phyloP scores from a whole-genome alignment of 2,113 vertebrate genomes.

The Sialia sialis region DNA sequence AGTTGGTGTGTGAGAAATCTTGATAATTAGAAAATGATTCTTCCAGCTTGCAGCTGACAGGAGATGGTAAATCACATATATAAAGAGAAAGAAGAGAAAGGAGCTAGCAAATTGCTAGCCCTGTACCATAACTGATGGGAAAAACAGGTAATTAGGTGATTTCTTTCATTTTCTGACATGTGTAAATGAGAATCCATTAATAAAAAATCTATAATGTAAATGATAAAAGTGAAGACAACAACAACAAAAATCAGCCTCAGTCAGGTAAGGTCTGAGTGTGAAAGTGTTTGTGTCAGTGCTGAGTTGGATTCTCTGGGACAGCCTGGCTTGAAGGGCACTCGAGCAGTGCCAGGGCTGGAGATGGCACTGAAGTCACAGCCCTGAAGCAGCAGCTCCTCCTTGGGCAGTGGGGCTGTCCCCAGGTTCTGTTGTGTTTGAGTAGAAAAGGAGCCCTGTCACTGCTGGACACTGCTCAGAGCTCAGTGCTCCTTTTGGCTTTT shows the following conservation, averaged over 20 bases:
- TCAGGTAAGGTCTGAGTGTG: neutral
- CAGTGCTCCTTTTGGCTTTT: neutral
- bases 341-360: neutral
- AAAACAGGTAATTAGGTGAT: slow-evolving; percentile 65
- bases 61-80: slow-evolving; percentile 17
- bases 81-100: neutral
- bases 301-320: rapidly evolving
- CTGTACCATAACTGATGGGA: slow-evolving; percentile 11
- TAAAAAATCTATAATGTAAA: slow-evolving; percentile 45
- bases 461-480: neutral
- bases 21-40: slow-evolving; percentile 64
- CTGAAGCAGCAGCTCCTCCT: neutral
- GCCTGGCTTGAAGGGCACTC: rapidly evolving
- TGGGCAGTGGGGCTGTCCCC: neutral
- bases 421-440: neutral
- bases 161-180: slow-evolving; percentile 62
- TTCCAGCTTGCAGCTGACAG: slow-evolving; percentile 27
- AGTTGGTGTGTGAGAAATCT: slow-evolving; percentile 23
- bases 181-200: slow-evolving; percentile 62
- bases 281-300: neutral
- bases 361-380: rapidly evolving
- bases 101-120: slow-evolving; percentile 19
- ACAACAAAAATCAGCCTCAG: neutral
- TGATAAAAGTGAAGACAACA: slow-evolving; percentile 32
- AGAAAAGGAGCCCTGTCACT: neutral